phyloP scores from a whole-genome alignment of 2,888 invertebrate species.

The Morpho deidamia region DNA sequence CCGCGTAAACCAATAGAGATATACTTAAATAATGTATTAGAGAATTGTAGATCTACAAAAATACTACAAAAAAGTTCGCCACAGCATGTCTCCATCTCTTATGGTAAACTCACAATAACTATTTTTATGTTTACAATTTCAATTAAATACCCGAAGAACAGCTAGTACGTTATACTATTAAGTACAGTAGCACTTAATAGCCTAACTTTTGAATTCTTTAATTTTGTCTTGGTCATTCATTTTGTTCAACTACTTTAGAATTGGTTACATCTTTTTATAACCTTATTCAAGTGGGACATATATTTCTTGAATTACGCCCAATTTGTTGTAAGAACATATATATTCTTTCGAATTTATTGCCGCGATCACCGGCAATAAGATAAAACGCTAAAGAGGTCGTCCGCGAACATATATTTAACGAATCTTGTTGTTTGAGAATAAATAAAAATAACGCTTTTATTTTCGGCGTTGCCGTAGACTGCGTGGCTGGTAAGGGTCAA shows the following conservation, averaged over 20 bases:
- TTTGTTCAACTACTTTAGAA: conserved; percentile 6
- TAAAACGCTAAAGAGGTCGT: conserved; percentile 58
- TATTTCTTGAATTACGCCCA: conserved; percentile 47
- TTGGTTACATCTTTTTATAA: conserved; percentile 27
- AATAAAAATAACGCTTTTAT: conserved; percentile 24
- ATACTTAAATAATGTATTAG: too few relatives aligned
- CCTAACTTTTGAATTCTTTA: too few relatives aligned
- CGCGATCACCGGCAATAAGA: conserved; percentile 56
- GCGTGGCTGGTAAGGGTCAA: conserved; percentile 1
- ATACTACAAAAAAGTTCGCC: too few relatives aligned
- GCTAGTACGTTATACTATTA: too few relatives aligned
- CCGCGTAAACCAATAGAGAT: too few relatives aligned
- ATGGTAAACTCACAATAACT: too few relatives aligned
- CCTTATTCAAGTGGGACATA: conserved; percentile 39
- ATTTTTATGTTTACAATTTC: too few relatives aligned
- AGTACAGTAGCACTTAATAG: too few relatives aligned
- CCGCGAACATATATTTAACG: conserved; percentile 41
- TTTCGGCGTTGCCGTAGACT: conserved; percentile 14
- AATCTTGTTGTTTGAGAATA: conserved; percentile 28
- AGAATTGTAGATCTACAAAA: too few relatives aligned
- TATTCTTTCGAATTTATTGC: conserved; percentile 57
- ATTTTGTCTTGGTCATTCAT: too few relatives aligned
- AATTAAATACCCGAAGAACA: too few relatives aligned
- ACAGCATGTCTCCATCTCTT: too few relatives aligned
- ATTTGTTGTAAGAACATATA: conserved; percentile 34